phyloP scores from a whole-genome alignment of 2,113 vertebrate species.

The Brachionichthys hirsutus region DNA sequence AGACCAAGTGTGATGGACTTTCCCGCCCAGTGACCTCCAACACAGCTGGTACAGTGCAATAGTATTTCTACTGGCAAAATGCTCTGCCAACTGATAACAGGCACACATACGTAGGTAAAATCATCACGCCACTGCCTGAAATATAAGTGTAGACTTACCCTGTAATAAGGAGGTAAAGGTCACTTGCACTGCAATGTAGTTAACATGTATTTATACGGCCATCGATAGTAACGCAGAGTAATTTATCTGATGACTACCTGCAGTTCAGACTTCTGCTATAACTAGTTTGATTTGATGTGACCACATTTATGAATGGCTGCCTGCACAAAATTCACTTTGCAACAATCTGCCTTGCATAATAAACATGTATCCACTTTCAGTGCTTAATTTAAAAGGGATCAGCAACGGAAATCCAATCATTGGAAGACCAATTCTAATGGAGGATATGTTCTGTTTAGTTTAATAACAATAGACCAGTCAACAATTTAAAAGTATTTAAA shows the following conservation, averaged over 20 bases:
- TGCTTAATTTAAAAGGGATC: no score
- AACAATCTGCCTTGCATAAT: neutral
- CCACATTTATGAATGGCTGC: neutral
- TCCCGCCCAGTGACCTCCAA: constrained; percentile 94
- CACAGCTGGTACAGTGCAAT: constrained; percentile 80
- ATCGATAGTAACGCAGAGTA: neutral
- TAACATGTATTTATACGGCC: no score
- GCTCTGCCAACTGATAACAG: neutral
- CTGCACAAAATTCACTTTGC: neutral
- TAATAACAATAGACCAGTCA: no score
- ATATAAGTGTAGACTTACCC: no score
- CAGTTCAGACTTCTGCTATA: neutral
- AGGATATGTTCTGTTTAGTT: no score
- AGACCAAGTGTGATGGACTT: constrained; percentile 92
- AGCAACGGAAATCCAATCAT: no score
- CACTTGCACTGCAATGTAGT: no score
- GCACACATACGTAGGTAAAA: neutral
- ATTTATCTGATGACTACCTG: neutral
- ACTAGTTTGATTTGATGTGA: neutral
- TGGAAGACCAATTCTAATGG: no score
- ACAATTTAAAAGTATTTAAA: no score
- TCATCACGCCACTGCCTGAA: no score
- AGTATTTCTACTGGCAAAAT: neutral
- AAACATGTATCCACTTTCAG: neutral
- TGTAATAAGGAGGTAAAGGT: no score